Percentiles rank a stretch among this genome's conserved stretches.
phyloP scores from a whole-genome alignment of 2,888 invertebrate species.

The Sturmia bella region DNA sequence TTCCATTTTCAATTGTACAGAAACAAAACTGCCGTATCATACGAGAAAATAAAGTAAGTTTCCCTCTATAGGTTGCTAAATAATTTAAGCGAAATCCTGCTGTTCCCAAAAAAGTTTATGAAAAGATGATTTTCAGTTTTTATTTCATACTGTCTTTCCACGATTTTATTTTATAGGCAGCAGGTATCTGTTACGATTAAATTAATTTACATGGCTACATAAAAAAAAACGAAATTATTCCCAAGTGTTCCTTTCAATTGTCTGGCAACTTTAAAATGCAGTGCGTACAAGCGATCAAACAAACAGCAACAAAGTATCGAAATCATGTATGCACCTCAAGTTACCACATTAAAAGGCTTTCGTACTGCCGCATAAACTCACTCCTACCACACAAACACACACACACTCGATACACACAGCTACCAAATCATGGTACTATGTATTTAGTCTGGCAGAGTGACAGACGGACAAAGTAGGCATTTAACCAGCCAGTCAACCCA shows the following conservation, averaged over 20 bases:
- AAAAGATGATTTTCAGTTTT: no score
- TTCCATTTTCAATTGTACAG: no score
- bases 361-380: not conserved
- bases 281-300: not conserved
- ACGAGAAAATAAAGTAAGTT: no score
- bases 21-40: no score
- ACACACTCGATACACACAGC: conserved; percentile 5
- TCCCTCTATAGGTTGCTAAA: no score
- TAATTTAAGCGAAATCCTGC: no score
- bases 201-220: no score
- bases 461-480: conserved; percentile 28
- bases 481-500: conserved; percentile 49
- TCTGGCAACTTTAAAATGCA: conserved; percentile 23
- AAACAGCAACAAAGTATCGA: conserved; percentile 10
- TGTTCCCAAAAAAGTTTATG: no score
- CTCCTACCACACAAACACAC: not conserved
- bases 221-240: no score
- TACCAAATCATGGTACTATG: conserved; percentile 29
- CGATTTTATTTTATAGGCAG: no score
- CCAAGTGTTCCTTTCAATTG: not conserved
- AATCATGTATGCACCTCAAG: conserved; percentile 52
- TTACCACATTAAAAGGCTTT: not conserved
- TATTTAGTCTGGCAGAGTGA: conserved; percentile 19
- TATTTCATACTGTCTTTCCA: no score
- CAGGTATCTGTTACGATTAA: no score